Conservation (phyloP, 1,140 invertebrate species). For the Vanessa atalanta region DNA sequence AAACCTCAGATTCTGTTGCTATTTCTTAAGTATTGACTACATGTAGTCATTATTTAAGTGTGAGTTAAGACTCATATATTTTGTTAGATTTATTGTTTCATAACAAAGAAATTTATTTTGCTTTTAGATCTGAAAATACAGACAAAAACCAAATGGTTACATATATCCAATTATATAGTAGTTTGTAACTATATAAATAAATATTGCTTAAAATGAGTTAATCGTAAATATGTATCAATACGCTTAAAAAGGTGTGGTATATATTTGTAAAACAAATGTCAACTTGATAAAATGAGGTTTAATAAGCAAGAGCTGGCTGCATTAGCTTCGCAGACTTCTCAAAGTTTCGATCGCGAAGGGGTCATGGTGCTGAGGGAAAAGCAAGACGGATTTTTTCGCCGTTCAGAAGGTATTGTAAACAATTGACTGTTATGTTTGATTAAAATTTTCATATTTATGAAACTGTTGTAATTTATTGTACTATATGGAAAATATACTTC, state of each 20-base stretch:
- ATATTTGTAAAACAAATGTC: constrained; percentile 36
- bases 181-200: neutral
- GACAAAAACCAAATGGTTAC: neutral
- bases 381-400: constrained; percentile 94
- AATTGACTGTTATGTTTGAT: constrained; percentile 8
- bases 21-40: neutral
- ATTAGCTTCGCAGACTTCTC: constrained; percentile 91
- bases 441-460: too few species aligned
- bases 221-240: constrained; percentile 13
- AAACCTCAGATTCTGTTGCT: neutral
- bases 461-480: too few species aligned
- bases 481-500: neutral
- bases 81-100: constrained; percentile 1
- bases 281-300: constrained; percentile 88
- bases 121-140: neutral
- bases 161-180: neutral
- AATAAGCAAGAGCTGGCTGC: constrained; percentile 93
- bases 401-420: constrained; percentile 90
- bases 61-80: neutral
- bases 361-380: constrained; percentile 91
- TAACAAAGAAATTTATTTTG: constrained; percentile 6
- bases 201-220: constrained; percentile 14
- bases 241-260: constrained; percentile 40
- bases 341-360: constrained; percentile 96
- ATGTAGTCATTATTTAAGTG: neutral